A percentile compares a stretch with the other conserved stretches of the same genome.
Conservation (phyloP, 2,113 vertebrate species). For the Gopherus flavomarginatus region DNA sequence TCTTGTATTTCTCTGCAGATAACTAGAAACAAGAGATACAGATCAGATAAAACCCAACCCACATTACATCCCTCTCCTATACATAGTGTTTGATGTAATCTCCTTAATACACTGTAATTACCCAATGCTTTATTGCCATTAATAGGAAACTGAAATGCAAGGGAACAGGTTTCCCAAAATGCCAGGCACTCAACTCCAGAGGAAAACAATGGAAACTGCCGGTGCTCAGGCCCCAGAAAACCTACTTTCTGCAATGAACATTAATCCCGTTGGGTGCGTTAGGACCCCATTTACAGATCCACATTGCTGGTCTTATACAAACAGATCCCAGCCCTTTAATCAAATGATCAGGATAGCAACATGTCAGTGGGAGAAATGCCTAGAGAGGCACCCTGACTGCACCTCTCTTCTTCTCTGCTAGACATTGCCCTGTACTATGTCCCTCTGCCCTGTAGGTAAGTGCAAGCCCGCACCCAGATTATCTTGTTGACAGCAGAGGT, state of each 20-base stretch:
- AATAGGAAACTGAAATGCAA: slow-evolving; percentile 43
- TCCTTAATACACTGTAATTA: slow-evolving; percentile 43
- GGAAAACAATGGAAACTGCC: neutral
- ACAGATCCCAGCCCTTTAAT: neutral
- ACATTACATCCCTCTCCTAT: neutral
- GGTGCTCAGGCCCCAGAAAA: neutral
- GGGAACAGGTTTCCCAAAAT: neutral
- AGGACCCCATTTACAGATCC: neutral
- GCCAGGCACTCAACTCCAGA: neutral
- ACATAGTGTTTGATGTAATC: neutral
- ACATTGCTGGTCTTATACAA: neutral
- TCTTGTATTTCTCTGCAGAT: neutral
- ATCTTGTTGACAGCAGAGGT: neutral
- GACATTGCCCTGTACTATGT: neutral
- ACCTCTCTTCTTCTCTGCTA: neutral
- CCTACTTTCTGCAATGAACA: slow-evolving; percentile 57
- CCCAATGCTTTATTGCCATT: slow-evolving; percentile 48
- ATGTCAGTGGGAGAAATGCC: neutral
- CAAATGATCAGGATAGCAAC: neutral
- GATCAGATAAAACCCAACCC: slow-evolving; percentile 17
- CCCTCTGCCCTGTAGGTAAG: neutral
- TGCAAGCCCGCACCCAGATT: neutral
- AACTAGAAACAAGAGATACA: neutral
- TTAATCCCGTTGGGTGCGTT: slow-evolving; percentile 55
- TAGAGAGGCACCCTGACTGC: no score